Conservation (phyloP, 2,113 vertebrate genomes). For the Meleagris gallopavo region DNA sequence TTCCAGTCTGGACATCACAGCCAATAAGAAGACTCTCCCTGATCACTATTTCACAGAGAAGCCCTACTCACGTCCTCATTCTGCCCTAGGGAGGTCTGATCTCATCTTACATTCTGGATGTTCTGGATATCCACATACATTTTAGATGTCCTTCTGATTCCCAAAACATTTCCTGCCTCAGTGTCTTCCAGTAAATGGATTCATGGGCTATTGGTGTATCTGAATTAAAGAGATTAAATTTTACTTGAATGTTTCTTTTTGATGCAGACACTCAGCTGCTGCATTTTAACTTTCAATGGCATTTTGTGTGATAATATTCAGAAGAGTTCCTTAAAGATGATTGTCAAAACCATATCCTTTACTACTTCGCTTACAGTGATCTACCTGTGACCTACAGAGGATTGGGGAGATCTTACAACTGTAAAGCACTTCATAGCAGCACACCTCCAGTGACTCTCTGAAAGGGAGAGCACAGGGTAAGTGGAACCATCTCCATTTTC, state of each 20-base stretch:
- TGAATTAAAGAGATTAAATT: no score
- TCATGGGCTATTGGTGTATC: no score
- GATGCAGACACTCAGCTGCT: not conserved
- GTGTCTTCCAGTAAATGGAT: no score
- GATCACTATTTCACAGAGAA: not conserved
- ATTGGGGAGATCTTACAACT: not conserved
- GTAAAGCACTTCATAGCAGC: accelerated
- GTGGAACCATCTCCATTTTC: not conserved
- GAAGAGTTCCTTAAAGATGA: not conserved
- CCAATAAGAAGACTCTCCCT: accelerated
- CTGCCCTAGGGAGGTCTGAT: no score
- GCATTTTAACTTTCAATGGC: not conserved
- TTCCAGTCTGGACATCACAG: accelerated
- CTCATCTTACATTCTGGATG: no score
- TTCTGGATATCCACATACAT: no score
- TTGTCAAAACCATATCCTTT: no score
- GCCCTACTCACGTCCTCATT: no score
- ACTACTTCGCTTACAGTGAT: not conserved
- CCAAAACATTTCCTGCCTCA: no score
- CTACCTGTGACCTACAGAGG: not conserved
- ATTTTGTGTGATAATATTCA: not conserved
- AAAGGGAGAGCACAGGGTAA: accelerated
- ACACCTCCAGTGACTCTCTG: not conserved
- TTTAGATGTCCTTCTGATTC: no score
- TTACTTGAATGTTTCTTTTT: not conserved